A percentile compares a stretch with the other conserved stretches of the same genome.
phyloP scores from a whole-genome alignment of 2,113 vertebrate species.

The Zosterops pallidus region DNA sequence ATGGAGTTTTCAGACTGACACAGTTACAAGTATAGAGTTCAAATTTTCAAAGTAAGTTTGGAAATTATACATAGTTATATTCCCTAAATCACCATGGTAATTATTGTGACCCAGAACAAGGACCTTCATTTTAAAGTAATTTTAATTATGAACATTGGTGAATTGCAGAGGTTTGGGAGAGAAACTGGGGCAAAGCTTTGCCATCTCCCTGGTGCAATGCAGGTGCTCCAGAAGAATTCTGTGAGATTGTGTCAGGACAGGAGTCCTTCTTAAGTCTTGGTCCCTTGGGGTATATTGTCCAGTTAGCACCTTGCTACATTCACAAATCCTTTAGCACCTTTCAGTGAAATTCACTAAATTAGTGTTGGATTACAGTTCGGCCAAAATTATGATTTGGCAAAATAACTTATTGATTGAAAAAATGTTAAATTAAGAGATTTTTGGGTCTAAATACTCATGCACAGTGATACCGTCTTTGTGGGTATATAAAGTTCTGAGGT shows the following conservation, averaged over 20 bases:
- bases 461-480: neutral
- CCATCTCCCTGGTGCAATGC: neutral
- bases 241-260: neutral
- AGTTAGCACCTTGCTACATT: neutral
- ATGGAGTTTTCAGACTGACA: constrained; percentile 3
- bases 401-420: neutral
- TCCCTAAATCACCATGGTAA: constrained; percentile 50
- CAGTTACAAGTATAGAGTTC: neutral
- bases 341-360: neutral
- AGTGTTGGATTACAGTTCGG: neutral
- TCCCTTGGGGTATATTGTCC: neutral
- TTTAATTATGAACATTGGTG: constrained; percentile 4
- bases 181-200: constrained; percentile 16
- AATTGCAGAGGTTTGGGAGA: neutral
- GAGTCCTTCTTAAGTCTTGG: neutral
- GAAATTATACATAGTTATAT: constrained; percentile 20
- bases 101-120: constrained; percentile 52
- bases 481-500: neutral
- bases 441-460: neutral
- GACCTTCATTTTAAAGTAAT: neutral
- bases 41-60: neutral
- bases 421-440: neutral
- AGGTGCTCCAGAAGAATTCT: neutral
- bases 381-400: neutral
- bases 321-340: neutral